Evolutionary conservation across 2,888 invertebrate genomes (phyloP).

Genomic region (Osedax fenrisi): DNA sequence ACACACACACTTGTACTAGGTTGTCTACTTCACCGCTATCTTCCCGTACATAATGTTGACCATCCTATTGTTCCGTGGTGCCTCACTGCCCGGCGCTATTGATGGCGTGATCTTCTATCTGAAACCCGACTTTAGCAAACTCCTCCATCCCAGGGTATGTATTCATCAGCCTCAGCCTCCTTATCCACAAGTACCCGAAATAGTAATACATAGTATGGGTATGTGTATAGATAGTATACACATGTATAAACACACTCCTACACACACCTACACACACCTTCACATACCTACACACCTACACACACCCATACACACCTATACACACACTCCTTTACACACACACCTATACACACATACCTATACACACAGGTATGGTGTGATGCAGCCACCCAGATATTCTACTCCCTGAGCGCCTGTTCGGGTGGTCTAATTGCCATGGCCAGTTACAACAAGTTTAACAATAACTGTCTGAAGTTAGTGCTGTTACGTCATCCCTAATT

Average conservation of each 20-base stretch:
- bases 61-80: slow-evolving; percentile 65
- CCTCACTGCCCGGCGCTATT: slow-evolving; percentile 66
- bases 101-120: slow-evolving; percentile 69
- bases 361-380: slow-evolving; percentile 38
- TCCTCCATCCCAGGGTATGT: slow-evolving; percentile 59
- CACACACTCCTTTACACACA: too few relatives aligned
- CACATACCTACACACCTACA: too few relatives aligned
- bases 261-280: too few relatives aligned
- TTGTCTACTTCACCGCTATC: slow-evolving; percentile 52
- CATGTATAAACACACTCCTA: too few relatives aligned
- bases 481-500: too few relatives aligned
- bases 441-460: slow-evolving; percentile 39
- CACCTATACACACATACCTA: too few relatives aligned
- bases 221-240: too few relatives aligned
- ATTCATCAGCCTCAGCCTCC: too few relatives aligned
- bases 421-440: slow-evolving; percentile 41
- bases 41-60: slow-evolving; percentile 52
- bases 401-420: slow-evolving; percentile 37
- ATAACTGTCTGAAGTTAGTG: slow-evolving; percentile 39
- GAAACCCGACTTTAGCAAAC: slow-evolving; percentile 64
- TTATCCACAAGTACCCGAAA: too few relatives aligned
- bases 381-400: slow-evolving; percentile 37
- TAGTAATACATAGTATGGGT: too few relatives aligned
- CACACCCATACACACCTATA: too few relatives aligned
- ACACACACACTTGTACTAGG: slow-evolving; percentile 43